Conservation (phyloP, 2,113 vertebrate genomes). For the Aspiorhynchus laticeps region DNA sequence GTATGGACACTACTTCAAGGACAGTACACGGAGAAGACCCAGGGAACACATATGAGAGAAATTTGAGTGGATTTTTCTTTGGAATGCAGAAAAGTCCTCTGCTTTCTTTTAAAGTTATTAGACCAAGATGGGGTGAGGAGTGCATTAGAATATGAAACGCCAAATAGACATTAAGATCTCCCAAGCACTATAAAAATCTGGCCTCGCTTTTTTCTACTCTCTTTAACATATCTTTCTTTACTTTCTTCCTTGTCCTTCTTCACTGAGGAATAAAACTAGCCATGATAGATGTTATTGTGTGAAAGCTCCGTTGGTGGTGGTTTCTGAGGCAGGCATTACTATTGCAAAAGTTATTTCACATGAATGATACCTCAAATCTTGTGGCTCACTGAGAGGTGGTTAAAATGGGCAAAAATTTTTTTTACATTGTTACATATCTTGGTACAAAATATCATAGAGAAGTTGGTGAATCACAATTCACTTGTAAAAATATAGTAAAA, state of each 20-base stretch:
- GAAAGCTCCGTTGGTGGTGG: not conserved
- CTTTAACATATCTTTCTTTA: not conserved
- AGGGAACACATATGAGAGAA: constrained; percentile 58
- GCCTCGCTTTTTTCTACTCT: constrained; percentile 18
- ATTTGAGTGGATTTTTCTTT: constrained; percentile 55
- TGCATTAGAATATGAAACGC: constrained; percentile 50
- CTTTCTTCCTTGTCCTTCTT: constrained; percentile 15
- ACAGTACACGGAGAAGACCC: constrained; percentile 42
- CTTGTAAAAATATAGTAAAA: not conserved
- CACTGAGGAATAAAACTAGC: not conserved
- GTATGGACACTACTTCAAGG: constrained; percentile 40
- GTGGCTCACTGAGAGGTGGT: too few species aligned
- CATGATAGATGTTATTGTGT: not conserved
- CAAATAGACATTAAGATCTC: constrained; percentile 36
- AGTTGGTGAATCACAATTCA: not conserved
- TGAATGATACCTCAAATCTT: too few species aligned
- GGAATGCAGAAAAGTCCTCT: constrained; percentile 58
- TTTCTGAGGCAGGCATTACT: not conserved
- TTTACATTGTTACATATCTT: not conserved
- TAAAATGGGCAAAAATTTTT: too few species aligned
- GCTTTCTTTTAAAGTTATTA: constrained; percentile 62
- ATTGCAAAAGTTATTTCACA: too few species aligned
- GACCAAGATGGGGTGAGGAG: constrained; percentile 59
- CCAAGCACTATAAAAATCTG: constrained; percentile 23
- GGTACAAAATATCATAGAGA: not conserved